phyloP scores from a whole-genome alignment of 2,797 vertebrate species.

The Loriculus beryllinus region DNA sequence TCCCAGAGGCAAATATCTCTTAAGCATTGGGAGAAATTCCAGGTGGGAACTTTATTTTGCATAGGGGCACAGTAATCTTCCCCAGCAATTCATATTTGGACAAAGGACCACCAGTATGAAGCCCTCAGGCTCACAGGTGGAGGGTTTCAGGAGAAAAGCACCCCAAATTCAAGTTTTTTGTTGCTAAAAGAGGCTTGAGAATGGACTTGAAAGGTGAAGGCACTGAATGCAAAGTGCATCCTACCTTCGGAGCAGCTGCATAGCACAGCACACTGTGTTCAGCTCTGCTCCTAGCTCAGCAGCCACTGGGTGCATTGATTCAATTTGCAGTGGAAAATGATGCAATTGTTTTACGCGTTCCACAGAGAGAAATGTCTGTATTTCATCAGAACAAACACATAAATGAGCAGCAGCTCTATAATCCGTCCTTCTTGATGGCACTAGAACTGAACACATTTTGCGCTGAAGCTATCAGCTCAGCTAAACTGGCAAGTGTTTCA shows the following conservation, averaged over 20 bases:
- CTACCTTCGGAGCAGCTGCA: not conserved
- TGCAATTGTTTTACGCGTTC: slow-evolving; percentile 55
- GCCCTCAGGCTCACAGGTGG: not conserved
- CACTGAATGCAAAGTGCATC: not conserved
- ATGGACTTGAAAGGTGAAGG: not conserved
- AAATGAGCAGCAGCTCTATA: slow-evolving; percentile 45
- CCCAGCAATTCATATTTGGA: not conserved
- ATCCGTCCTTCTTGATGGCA: slow-evolving; percentile 45
- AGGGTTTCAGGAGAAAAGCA: not conserved
- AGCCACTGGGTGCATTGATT: slow-evolving; percentile 31
- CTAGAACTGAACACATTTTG: slow-evolving; percentile 38
- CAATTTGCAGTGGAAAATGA: slow-evolving; percentile 58
- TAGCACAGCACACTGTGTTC: not conserved
- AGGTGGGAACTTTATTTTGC: not conserved
- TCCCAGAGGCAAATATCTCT: not conserved
- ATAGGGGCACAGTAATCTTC: not conserved
- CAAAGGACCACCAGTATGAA: not conserved
- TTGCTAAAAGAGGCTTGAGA: not conserved
- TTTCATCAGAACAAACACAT: slow-evolving; percentile 59
- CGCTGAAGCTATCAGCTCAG: slow-evolving; percentile 9
- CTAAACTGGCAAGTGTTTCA: not conserved
- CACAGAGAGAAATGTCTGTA: slow-evolving; percentile 54
- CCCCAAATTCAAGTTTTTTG: not conserved
- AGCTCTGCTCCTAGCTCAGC: not conserved
- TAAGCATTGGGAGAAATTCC: not conserved